These are phyloP conservation scores for Prunella fulvescens DNA, from an alignment of 2,113 vertebrate species.

Conservation along the genomic window DNA sequence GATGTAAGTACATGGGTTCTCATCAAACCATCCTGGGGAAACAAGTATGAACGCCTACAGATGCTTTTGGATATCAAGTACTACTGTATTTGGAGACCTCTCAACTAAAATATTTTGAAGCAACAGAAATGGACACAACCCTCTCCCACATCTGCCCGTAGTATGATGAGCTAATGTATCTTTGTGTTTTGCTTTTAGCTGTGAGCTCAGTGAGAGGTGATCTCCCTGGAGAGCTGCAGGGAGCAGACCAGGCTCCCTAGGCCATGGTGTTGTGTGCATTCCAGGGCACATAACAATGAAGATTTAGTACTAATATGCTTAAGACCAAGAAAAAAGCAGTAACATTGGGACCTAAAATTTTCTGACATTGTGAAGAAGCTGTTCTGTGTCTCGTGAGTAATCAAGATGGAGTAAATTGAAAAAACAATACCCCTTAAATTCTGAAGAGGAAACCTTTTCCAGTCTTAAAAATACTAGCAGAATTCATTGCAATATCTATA, in stretches of 20 bases:
- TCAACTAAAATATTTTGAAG: not conserved
- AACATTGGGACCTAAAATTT: not conserved
- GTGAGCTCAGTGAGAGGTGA: not conserved
- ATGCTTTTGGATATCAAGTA: not conserved
- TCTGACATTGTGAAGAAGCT: not conserved
- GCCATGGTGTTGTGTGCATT: not conserved
- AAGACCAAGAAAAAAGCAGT: not conserved
- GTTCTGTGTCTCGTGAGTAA: not conserved
- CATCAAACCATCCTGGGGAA: not conserved
- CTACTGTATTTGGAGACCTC: not conserved
- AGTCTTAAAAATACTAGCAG: not conserved
- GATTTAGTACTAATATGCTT: not conserved
- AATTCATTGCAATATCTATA: not conserved
- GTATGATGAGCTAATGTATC: not conserved
- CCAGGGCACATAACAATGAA: not conserved
- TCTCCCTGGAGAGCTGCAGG: not conserved
- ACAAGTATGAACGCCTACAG: accelerated
- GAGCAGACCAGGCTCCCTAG: not conserved
- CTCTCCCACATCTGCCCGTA: not conserved
- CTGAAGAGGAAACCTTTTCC: not conserved
- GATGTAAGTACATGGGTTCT: not conserved
- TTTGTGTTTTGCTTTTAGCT: not conserved
- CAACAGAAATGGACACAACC: not conserved
- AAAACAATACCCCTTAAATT: not conserved
- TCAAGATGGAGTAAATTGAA: not conserved